Conservation (phyloP, 2,888 invertebrate genomes). For the Eristalinus aeneus region DNA sequence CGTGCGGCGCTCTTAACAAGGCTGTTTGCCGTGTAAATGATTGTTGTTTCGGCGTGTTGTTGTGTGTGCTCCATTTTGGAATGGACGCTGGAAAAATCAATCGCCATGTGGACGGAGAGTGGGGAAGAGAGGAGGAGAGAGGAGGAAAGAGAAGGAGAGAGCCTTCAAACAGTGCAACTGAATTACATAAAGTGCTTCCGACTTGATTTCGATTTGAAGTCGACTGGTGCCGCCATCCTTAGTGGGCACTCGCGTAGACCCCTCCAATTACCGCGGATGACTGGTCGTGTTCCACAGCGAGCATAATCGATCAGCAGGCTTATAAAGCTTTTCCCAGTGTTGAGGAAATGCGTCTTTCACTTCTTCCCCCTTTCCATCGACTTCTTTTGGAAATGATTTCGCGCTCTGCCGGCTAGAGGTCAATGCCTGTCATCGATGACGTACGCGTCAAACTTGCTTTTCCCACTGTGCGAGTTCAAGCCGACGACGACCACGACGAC, state of each 20-base stretch:
- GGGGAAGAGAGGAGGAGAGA: neutral
- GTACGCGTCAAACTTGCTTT: constrained; percentile 10
- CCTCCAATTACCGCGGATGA: constrained; percentile 31
- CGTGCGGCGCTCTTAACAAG: constrained; percentile 27
- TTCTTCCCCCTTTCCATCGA: neutral
- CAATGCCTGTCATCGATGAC: constrained; percentile 28
- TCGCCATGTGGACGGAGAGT: no score
- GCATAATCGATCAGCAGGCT: constrained; percentile 8
- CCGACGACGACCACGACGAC: neutral
- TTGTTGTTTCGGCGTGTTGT: constrained; percentile 35
- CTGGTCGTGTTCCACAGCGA: constrained; percentile 14
- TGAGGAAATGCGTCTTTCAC: neutral
- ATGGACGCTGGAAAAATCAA: neutral
- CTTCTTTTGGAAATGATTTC: constrained; percentile 5
- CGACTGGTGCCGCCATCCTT: neutral
- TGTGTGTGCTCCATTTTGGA: neutral
- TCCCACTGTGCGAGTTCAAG: neutral
- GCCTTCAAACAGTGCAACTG: neutral
- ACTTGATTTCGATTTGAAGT: neutral
- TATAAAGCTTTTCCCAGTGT: constrained; percentile 5
- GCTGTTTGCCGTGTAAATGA: constrained; percentile 31
- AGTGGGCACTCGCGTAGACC: neutral
- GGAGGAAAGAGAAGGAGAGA: neutral
- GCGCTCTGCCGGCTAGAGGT: constrained; percentile 19
- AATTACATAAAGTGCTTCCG: constrained; percentile 33